Conservation (phyloP, 2,113 vertebrate species). For the Narcine bancroftii region DNA sequence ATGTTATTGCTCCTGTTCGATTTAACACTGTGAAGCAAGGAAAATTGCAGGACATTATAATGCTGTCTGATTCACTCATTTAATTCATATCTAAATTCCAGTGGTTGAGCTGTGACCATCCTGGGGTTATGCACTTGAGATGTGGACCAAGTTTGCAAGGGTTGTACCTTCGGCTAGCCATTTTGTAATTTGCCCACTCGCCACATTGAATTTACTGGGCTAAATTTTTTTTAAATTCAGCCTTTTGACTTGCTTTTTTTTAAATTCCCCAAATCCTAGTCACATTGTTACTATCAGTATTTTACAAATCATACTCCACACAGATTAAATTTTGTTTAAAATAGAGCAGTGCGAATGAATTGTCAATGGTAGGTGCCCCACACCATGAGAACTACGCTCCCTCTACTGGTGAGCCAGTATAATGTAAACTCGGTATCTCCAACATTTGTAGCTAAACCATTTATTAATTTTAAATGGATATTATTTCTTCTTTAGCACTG, state of each 20-base stretch:
- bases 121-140: neutral
- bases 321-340: neutral
- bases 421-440: neutral
- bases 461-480: neutral
- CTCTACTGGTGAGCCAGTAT: neutral
- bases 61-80: neutral
- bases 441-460: neutral
- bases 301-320: neutral
- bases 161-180: neutral
- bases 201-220: neutral
- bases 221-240: neutral
- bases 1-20: neutral
- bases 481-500: neutral
- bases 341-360: too few relatives aligned
- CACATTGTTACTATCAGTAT: neutral
- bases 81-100: neutral
- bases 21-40: neutral
- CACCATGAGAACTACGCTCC: neutral
- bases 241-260: neutral
- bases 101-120: neutral
- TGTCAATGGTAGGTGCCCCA: too few relatives aligned
- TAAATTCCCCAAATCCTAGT: neutral
- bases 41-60: neutral
- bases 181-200: neutral
- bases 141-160: neutral